These are phyloP conservation scores for Enteromius treurensis DNA, from an alignment of 2,797 vertebrate species.

Conservation along the genomic window DNA sequence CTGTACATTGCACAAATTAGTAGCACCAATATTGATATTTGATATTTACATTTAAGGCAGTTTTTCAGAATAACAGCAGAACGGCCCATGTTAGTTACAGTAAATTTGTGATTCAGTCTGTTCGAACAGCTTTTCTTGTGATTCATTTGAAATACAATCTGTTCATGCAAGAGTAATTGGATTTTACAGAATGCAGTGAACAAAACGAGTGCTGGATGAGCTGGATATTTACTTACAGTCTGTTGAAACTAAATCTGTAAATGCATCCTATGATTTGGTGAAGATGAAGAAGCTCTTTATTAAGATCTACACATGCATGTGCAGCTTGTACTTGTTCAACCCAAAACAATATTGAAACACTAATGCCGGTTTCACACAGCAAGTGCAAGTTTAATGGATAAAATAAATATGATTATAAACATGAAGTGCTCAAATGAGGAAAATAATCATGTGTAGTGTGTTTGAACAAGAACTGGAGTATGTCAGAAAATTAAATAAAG, in stretches of 20 bases:
- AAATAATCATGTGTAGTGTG: neutral
- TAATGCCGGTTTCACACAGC: neutral
- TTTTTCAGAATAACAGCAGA: neutral
- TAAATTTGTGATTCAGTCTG: neutral
- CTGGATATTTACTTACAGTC: constrained; percentile 21
- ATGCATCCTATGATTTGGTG: neutral
- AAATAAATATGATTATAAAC: neutral
- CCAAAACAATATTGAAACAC: constrained; percentile 1
- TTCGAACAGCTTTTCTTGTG: neutral
- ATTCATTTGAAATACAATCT: constrained; percentile 1
- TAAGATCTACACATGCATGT: neutral
- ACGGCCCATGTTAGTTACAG: neutral
- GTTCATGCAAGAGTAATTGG: neutral
- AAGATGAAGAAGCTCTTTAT: constrained; percentile 24
- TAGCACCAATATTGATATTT: no score
- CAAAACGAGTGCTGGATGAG: neutral
- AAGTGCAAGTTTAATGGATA: neutral
- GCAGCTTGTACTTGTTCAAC: neutral
- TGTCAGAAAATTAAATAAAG: neutral
- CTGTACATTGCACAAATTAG: no score
- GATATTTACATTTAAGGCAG: neutral
- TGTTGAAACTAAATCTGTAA: constrained; percentile 20
- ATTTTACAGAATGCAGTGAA: neutral
- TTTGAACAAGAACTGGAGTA: neutral
- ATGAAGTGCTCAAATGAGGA: neutral